phyloP scores from a whole-genome alignment of 2,888 invertebrate genomes.

The Asteroscopus sphinx region DNA sequence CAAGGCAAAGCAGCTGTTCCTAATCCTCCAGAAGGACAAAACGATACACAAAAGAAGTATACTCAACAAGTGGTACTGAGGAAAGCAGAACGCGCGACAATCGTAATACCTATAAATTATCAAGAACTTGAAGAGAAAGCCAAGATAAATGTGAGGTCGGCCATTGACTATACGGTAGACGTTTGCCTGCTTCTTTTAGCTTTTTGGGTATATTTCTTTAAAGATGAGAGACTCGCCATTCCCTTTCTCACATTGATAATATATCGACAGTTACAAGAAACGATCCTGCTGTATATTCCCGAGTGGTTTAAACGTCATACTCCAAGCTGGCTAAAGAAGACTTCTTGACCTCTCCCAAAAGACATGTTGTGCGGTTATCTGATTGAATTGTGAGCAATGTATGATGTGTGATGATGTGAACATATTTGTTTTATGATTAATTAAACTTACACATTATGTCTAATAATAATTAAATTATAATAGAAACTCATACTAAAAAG shows the following conservation, averaged over 20 bases:
- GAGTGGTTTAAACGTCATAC: slow-evolving; percentile 86
- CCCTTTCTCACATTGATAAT: slow-evolving; percentile 94
- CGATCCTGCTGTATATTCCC: slow-evolving; percentile 90
- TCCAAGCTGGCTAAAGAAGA: slow-evolving; percentile 83
- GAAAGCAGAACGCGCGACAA: slow-evolving; percentile 83
- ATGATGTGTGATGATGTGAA: slow-evolving; percentile 83
- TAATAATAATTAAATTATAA: slow-evolving; percentile 59
- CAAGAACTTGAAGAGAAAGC: slow-evolving; percentile 91
- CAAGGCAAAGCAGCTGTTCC: slow-evolving; percentile 48
- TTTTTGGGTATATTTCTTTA: slow-evolving; percentile 95
- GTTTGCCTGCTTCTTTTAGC: slow-evolving; percentile 93
- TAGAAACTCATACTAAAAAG: slow-evolving; percentile 56
- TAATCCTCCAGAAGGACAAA: slow-evolving; percentile 58
- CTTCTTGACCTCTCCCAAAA: slow-evolving; percentile 84
- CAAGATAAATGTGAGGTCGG: slow-evolving; percentile 92
- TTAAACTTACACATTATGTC: slow-evolving; percentile 69
- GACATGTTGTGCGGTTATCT: slow-evolving; percentile 80
- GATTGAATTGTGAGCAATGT: slow-evolving; percentile 79
- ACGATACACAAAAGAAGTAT: slow-evolving; percentile 64
- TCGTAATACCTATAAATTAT: slow-evolving; percentile 86
- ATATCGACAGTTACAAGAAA: slow-evolving; percentile 93
- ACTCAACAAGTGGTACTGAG: slow-evolving; percentile 77
- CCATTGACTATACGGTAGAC: slow-evolving; percentile 93
- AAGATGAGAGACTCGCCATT: slow-evolving; percentile 94
- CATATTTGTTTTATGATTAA: slow-evolving; percentile 73